Conservation (phyloP, 2,888 invertebrate species). For the Candidula unifasciata region DNA sequence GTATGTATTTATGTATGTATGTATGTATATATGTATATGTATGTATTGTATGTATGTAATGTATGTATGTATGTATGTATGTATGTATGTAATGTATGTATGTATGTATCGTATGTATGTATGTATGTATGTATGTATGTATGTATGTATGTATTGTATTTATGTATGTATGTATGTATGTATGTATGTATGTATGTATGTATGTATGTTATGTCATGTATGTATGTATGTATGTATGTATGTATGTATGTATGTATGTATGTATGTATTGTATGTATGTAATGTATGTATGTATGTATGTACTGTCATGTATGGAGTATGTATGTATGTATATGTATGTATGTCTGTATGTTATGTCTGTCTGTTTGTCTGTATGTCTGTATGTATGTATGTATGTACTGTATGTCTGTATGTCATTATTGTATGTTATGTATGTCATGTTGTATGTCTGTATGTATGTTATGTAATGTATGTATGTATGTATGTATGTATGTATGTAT, state of each 20-base stretch:
- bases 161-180: neutral
- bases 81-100: neutral
- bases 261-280: constrained; percentile 21
- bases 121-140: neutral
- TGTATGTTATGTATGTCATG: neutral
- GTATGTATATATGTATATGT: neutral
- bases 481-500: constrained; percentile 26
- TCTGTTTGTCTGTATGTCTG: neutral
- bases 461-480: too few species aligned
- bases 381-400: constrained; percentile 17
- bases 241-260: constrained; percentile 6
- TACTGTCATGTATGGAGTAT: neutral
- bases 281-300: constrained; percentile 9
- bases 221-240: constrained; percentile 12
- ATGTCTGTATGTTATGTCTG: neutral
- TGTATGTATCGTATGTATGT: too few species aligned
- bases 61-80: constrained; percentile 13
- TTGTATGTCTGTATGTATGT: constrained; percentile 24
- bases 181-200: constrained; percentile 21
- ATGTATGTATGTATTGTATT: neutral
- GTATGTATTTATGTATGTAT: constrained; percentile 22
- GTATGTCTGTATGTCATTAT: neutral
- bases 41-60: neutral
- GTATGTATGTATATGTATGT: constrained; percentile 5
- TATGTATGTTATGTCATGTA: neutral